Evolutionary conservation across 2,797 vertebrate species (phyloP).

Genomic region (Coreius guichenoti): DNA sequence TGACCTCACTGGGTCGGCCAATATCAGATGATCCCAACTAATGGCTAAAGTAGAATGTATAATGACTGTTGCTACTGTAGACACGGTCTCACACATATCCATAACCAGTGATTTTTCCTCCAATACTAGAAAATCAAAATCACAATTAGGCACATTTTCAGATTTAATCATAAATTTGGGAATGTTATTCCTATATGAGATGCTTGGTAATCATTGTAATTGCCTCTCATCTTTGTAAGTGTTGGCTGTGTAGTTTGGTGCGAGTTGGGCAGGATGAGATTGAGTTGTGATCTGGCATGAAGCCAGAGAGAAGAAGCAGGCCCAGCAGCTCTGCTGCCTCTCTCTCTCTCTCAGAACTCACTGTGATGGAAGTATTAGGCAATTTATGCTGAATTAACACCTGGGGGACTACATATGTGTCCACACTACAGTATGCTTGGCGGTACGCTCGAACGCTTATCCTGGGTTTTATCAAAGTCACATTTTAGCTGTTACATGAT

Average conservation of each 20-base stretch:
- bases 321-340: background rate
- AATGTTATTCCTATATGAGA: background rate
- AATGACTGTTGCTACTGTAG: slow-evolving; percentile 74
- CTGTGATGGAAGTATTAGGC: slow-evolving; percentile 16
- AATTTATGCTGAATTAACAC: slow-evolving; percentile 21
- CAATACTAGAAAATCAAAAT: slow-evolving; percentile 24
- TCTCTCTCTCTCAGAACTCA: slow-evolving; percentile 8
- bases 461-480: slow-evolving; percentile 17
- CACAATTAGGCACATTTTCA: slow-evolving; percentile 6
- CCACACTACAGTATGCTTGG: background rate
- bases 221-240: slow-evolving; percentile 16
- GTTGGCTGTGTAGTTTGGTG: slow-evolving; percentile 13
- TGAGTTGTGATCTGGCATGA: slow-evolving; percentile 31
- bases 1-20: slow-evolving; percentile 74
- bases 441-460: slow-evolving; percentile 7
- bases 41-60: slow-evolving; percentile 76
- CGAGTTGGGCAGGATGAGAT: slow-evolving; percentile 10
- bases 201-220: slow-evolving; percentile 27
- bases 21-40: slow-evolving; percentile 71
- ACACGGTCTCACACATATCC: slow-evolving; percentile 36
- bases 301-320: slow-evolving; percentile 6
- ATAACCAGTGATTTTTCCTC: slow-evolving; percentile 25
- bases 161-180: slow-evolving; percentile 8
- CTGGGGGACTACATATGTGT: slow-evolving; percentile 13
- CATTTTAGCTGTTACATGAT: slow-evolving; percentile 5